Evolutionary conservation across 1,140 invertebrate genomes (phyloP).

Genomic region (Zaprionus davidi): DNA sequence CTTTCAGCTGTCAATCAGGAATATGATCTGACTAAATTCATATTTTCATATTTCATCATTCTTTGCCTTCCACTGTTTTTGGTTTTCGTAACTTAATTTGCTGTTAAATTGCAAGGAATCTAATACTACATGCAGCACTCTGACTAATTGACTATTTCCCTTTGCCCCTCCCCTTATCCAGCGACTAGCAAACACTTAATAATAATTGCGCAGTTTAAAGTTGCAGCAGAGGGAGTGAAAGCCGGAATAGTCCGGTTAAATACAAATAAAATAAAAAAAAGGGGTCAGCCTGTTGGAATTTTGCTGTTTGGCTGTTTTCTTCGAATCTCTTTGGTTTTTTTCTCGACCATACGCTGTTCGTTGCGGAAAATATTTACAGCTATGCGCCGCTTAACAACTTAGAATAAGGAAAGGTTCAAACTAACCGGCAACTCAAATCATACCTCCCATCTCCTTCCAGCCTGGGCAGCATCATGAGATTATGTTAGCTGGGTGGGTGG

Average conservation of each 20-base stretch:
- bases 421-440: conserved; percentile 14
- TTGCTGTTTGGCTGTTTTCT: conserved; percentile 25
- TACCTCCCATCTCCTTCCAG: background rate
- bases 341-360: conserved; percentile 48
- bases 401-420: conserved; percentile 34
- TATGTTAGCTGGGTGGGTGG: conserved; percentile 9
- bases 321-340: conserved; percentile 13
- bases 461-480: conserved; percentile 16
- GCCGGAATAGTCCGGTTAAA: conserved; percentile 26
- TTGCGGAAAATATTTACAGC: conserved; percentile 66
- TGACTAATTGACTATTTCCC: conserved; percentile 9
- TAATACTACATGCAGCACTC: background rate
- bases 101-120: background rate
- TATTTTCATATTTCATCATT: background rate
- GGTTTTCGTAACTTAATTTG: background rate
- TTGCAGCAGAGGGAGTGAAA: conserved; percentile 5
- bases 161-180: conserved; percentile 17
- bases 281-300: conserved; percentile 46
- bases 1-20: background rate
- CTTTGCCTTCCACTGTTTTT: background rate
- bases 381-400: conserved; percentile 70
- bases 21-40: background rate
- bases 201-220: conserved; percentile 69
- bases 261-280: conserved; percentile 42
- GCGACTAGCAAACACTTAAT: conserved; percentile 60